phyloP scores from a whole-genome alignment of 2,113 vertebrate species.

The Lophotis ruficrista region DNA sequence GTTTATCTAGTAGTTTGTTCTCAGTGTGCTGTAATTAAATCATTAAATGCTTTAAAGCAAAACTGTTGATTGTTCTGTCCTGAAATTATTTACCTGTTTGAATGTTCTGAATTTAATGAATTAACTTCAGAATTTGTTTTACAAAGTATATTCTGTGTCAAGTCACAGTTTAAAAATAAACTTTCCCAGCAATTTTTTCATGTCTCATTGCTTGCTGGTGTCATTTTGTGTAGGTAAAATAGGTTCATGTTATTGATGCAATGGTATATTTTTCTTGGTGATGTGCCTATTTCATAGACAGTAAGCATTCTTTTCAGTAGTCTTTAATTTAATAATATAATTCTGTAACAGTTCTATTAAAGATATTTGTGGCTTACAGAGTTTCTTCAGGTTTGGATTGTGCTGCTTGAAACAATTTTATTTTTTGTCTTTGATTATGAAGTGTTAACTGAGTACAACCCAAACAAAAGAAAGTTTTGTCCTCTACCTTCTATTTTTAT shows the following conservation, averaged over 20 bases:
- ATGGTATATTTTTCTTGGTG: background rate
- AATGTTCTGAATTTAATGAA: background rate
- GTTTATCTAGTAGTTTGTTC: background rate
- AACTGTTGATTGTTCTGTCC: background rate
- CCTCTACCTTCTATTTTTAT: background rate
- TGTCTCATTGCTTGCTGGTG: background rate
- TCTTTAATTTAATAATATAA: background rate
- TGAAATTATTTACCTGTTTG: background rate
- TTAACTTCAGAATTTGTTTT: background rate
- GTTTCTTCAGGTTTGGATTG: slow-evolving; percentile 28
- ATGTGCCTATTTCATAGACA: background rate
- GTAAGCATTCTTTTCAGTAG: background rate
- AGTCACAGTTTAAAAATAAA: background rate
- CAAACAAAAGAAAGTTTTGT: background rate
- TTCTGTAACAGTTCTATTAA: background rate
- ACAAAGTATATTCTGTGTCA: background rate
- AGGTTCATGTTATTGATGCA: background rate
- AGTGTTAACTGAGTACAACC: background rate
- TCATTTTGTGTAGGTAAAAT: background rate
- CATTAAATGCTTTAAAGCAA: background rate
- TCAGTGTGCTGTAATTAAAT: background rate
- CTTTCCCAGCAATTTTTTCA: background rate
- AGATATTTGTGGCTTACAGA: background rate
- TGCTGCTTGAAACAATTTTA: slow-evolving; percentile 25
- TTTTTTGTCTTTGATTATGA: background rate